phyloP scores from a whole-genome alignment of 2,888 invertebrate species.

The Ectemnius lituratus region DNA sequence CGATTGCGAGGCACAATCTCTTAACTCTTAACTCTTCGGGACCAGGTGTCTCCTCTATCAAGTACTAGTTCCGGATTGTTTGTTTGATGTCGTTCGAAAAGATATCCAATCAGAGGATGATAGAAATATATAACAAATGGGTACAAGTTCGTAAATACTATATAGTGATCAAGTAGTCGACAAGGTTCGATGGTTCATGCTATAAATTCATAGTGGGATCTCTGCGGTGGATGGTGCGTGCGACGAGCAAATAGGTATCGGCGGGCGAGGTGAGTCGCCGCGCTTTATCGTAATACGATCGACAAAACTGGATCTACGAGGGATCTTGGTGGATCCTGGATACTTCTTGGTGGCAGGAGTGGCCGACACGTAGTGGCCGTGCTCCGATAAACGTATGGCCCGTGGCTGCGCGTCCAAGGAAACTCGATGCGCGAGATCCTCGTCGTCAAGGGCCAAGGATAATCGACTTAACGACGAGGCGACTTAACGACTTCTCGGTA shows the following conservation, averaged over 20 bases:
- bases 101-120: too few species aligned
- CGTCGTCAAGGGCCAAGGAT: slow-evolving; percentile 62
- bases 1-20: background rate
- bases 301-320: slow-evolving; percentile 50
- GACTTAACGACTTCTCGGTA: slow-evolving; percentile 67
- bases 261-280: slow-evolving; percentile 20
- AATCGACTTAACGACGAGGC: slow-evolving; percentile 68
- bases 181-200: background rate
- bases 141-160: too few species aligned
- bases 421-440: slow-evolving; percentile 61
- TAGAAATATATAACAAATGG: too few species aligned
- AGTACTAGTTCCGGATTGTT: too few species aligned
- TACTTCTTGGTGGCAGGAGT: slow-evolving; percentile 17
- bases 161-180: background rate
- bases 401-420: slow-evolving; percentile 36
- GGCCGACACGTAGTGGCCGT: background rate
- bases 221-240: background rate
- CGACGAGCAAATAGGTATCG: slow-evolving; percentile 8
- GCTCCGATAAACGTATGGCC: slow-evolving; percentile 49
- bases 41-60: too few species aligned
- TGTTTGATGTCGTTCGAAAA: too few species aligned
- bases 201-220: background rate
- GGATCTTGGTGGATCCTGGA: slow-evolving; percentile 28
- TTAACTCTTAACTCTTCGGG: background rate
- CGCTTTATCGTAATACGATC: slow-evolving; percentile 53